Evolutionary conservation across 2,888 invertebrate species (phyloP).

Genomic region (Pharmacophagus antenor): DNA sequence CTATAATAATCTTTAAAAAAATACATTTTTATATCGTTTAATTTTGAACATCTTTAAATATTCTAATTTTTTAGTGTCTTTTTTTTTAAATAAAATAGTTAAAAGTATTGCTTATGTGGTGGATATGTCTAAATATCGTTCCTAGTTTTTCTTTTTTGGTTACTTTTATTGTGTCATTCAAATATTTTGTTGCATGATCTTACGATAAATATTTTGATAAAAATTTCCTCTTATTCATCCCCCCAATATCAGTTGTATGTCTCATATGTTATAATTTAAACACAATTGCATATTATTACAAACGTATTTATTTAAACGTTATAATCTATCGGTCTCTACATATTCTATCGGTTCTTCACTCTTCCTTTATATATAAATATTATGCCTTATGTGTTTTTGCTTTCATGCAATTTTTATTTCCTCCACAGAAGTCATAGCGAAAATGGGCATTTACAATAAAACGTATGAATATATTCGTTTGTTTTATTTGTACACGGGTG

Average conservation of each 20-base stretch:
- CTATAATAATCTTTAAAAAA: not conserved
- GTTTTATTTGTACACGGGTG: conserved; percentile 42
- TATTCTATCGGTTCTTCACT: not conserved
- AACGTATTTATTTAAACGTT: no score
- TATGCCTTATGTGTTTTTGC: conserved; percentile 11
- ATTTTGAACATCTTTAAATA: not conserved
- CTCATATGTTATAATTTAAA: not conserved
- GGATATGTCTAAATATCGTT: not conserved
- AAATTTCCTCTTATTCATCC: not conserved
- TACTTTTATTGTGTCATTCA: not conserved
- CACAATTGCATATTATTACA: no score
- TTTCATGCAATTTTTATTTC: conserved; percentile 32
- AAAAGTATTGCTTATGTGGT: not conserved
- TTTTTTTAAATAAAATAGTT: not conserved
- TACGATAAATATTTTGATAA: not conserved
- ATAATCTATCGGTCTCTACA: not conserved
- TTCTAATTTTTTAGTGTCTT: not conserved
- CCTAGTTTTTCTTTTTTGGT: not conserved
- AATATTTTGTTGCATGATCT: not conserved
- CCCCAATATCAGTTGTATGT: not conserved
- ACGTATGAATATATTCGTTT: conserved; percentile 37
- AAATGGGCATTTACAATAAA: conserved; percentile 38
- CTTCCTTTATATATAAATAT: not conserved
- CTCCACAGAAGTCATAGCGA: conserved; percentile 30
- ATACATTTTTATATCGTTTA: not conserved